phyloP scores from a whole-genome alignment of 2,888 invertebrate genomes.

The Lymantria monacha region DNA sequence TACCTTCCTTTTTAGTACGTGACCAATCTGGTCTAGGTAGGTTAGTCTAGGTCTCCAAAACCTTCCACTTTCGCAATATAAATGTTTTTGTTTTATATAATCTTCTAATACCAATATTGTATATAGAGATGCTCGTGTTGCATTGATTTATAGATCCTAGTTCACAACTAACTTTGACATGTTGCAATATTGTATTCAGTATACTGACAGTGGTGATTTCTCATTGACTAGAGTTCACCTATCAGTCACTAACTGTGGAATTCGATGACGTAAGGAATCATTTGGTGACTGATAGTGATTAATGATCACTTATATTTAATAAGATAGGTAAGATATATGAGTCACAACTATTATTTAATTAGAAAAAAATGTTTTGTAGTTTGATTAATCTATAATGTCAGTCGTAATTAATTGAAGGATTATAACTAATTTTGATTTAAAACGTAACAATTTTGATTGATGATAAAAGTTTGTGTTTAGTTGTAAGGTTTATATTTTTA shows the following conservation, averaged over 20 bases:
- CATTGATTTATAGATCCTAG: too few relatives aligned
- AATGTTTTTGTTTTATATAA: too few relatives aligned
- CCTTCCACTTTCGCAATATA: too few relatives aligned
- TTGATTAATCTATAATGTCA: neutral
- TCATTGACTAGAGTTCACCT: slow-evolving; percentile 42
- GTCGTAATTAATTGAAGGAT: neutral
- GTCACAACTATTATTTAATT: neutral
- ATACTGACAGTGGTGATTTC: slow-evolving; percentile 60
- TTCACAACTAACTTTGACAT: too few relatives aligned
- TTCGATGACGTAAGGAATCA: slow-evolving; percentile 52
- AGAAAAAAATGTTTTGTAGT: neutral
- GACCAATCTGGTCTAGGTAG: too few relatives aligned
- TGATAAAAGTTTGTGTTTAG: too few relatives aligned
- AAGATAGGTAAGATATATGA: slow-evolving; percentile 1
- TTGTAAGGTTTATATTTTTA: too few relatives aligned
- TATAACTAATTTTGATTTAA: neutral
- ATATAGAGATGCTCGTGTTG: too few relatives aligned
- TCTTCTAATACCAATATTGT: too few relatives aligned
- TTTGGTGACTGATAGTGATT: slow-evolving; percentile 22
- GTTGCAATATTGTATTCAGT: slow-evolving; percentile 45
- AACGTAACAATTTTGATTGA: too few relatives aligned
- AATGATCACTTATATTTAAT: slow-evolving; percentile 21
- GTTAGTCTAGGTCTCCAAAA: too few relatives aligned
- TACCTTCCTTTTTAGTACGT: too few relatives aligned
- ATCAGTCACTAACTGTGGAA: slow-evolving; percentile 55